Percentiles rank a stretch among this genome's conserved stretches.
Conservation (phyloP, 2,797 vertebrate genomes). For the Garrulus glandarius region DNA sequence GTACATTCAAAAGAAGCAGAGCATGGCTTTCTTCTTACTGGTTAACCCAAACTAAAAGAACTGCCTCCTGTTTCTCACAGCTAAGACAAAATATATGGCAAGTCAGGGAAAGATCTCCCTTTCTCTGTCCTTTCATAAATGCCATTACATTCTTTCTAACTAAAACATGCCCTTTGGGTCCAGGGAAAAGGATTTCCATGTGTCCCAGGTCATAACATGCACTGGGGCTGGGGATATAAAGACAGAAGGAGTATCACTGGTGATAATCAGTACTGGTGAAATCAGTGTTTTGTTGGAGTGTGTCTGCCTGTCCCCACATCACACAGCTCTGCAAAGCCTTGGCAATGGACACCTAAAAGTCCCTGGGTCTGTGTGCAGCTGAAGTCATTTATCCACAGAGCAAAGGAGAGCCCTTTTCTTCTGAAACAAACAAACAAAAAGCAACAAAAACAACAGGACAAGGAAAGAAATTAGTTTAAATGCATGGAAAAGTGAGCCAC, state of each 20-base stretch:
- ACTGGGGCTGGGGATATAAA: background rate
- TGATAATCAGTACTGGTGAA: background rate
- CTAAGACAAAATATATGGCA: fast-evolving
- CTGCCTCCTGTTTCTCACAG: background rate
- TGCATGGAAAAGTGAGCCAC: background rate
- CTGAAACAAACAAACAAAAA: background rate
- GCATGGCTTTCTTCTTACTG: background rate
- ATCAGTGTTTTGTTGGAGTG: background rate
- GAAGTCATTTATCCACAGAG: background rate
- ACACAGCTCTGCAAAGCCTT: background rate
- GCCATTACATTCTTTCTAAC: background rate
- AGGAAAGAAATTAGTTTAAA: background rate
- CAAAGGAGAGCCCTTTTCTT: background rate
- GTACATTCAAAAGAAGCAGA: background rate
- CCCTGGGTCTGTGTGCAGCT: background rate
- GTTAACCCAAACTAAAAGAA: background rate
- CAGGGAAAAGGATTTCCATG: background rate
- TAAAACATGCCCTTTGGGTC: background rate
- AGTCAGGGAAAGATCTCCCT: background rate
- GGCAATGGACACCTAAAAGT: background rate
- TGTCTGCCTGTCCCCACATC: background rate
- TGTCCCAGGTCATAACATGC: background rate
- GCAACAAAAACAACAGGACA: background rate
- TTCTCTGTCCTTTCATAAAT: background rate
- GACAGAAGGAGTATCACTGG: background rate